Evolutionary conservation across 2,888 invertebrate genomes (phyloP).

Genomic region (Serripes groenlandicus): DNA sequence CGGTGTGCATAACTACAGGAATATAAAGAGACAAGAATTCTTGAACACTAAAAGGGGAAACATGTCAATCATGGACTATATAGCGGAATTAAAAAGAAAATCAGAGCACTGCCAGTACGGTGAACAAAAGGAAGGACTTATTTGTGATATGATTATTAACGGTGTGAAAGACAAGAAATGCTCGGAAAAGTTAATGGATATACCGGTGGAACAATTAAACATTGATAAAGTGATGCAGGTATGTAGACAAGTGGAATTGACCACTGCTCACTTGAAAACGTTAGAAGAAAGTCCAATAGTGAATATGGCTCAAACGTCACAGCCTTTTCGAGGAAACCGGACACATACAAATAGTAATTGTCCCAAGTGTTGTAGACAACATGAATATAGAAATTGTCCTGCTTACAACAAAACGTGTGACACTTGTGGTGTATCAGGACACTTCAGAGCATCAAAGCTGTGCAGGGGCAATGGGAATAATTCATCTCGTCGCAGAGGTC

Average conservation of each 20-base stretch:
- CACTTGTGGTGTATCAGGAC: conserved; percentile 21
- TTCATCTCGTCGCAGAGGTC: background rate
- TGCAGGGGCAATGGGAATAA: background rate
- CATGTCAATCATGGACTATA: conserved; percentile 48
- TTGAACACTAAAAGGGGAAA: conserved; percentile 52
- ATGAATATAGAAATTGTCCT: conserved; percentile 22
- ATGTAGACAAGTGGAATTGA: conserved; percentile 50
- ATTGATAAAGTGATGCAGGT: conserved; percentile 39
- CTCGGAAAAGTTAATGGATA: conserved; percentile 55
- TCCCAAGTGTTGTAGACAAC: conserved; percentile 26
- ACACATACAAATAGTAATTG: too few species aligned
- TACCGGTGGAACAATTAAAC: conserved; percentile 33
- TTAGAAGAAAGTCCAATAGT: conserved; percentile 30
- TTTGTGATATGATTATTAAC: conserved; percentile 61
- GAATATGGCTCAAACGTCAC: conserved; percentile 1
- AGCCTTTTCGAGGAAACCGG: background rate
- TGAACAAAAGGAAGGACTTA: conserved; percentile 52
- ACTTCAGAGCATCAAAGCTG: conserved; percentile 29
- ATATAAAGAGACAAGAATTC: conserved; percentile 59
- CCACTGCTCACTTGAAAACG: conserved; percentile 37
- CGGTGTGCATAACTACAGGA: conserved; percentile 56
- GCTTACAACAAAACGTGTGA: conserved; percentile 28
- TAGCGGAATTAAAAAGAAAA: conserved; percentile 49
- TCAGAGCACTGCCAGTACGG: conserved; percentile 63
- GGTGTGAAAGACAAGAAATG: conserved; percentile 50